These are phyloP conservation scores for Plutella xylostella DNA, from an alignment of 2,888 invertebrate genomes.

Conservation along the genomic window DNA sequence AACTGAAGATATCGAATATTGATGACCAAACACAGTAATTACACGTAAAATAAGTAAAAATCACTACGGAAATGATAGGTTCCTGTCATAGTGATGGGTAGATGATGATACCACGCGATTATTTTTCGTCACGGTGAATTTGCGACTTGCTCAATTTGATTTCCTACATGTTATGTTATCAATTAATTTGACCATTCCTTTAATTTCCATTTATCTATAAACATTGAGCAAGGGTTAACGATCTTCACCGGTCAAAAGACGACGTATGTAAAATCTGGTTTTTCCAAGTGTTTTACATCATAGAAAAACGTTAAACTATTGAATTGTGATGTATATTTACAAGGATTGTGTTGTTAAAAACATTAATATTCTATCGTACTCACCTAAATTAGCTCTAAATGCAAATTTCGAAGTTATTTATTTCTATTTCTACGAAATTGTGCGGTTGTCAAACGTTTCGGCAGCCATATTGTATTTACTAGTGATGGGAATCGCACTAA, in stretches of 20 bases:
- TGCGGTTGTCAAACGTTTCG: slow-evolving; percentile 58
- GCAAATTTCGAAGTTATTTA: slow-evolving; percentile 50
- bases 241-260: background rate
- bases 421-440: slow-evolving; percentile 50
- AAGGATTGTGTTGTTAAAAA: background rate
- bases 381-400: slow-evolving; percentile 42
- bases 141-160: background rate
- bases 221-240: background rate
- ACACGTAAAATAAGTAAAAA: background rate
- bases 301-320: background rate
- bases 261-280: background rate
- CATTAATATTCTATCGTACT: slow-evolving; percentile 27
- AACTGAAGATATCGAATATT: background rate
- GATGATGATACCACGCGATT: slow-evolving; percentile 3
- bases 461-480: slow-evolving; percentile 56
- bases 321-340: background rate
- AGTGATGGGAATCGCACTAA: too few relatives aligned
- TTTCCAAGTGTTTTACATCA: background rate
- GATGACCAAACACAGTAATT: background rate
- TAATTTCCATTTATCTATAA: background rate
- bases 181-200: too few relatives aligned
- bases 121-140: background rate
- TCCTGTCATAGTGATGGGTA: too few relatives aligned
- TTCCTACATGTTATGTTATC: background rate
- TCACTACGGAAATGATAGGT: background rate